These are phyloP conservation scores for Epirrhoe tristata DNA, from an alignment of 2,888 invertebrate species.

Conservation along the genomic window DNA sequence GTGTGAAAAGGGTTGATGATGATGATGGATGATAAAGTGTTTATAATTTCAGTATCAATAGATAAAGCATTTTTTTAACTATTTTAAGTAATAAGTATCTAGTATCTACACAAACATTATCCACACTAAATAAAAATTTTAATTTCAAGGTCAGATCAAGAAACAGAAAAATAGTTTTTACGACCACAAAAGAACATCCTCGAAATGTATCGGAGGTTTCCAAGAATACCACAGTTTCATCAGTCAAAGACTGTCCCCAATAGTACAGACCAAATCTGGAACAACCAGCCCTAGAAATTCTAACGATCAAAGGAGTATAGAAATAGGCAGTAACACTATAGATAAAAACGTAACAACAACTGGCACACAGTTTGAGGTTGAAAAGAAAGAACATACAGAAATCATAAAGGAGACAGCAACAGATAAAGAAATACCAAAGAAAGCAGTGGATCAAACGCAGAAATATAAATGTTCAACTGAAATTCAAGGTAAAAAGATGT, in stretches of 20 bases:
- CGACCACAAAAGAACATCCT: constrained; percentile 61
- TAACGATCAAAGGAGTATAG: constrained; percentile 47
- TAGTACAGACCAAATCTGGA: constrained; percentile 58
- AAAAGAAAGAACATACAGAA: constrained; percentile 18
- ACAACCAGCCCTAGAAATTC: constrained; percentile 55
- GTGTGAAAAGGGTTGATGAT: too few relatives aligned
- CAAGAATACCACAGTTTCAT: constrained; percentile 51
- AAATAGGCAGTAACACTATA: constrained; percentile 55
- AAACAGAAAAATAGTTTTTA: constrained; percentile 50
- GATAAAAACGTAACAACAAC: constrained; percentile 47
- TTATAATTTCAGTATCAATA: too few relatives aligned
- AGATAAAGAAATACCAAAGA: constrained; percentile 28
- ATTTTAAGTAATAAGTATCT: neutral
- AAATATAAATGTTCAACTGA: constrained; percentile 39
- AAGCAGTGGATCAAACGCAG: constrained; percentile 33
- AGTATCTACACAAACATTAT: neutral
- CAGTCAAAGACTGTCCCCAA: constrained; percentile 66
- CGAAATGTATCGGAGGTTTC: constrained; percentile 67
- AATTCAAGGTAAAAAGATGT: constrained; percentile 30
- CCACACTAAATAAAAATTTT: constrained; percentile 3
- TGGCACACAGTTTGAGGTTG: constrained; percentile 57
- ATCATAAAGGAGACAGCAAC: constrained; percentile 23
- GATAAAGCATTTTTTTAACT: too few relatives aligned
- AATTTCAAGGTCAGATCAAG: constrained; percentile 55
- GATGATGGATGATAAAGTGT: too few relatives aligned